These are phyloP conservation scores for Acronicta alni DNA, from an alignment of 2,888 invertebrate species.

Conservation along the genomic window DNA sequence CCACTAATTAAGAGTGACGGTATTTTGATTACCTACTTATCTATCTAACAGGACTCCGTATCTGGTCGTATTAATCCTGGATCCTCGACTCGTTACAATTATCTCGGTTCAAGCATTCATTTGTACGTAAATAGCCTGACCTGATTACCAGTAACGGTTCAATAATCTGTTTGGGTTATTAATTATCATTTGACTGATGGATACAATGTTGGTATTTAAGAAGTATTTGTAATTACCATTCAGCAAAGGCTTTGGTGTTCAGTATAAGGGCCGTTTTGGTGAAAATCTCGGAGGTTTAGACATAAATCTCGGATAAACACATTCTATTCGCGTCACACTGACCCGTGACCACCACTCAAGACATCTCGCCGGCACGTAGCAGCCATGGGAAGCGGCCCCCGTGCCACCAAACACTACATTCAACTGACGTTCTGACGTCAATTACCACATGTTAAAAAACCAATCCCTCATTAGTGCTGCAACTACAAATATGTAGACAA, in stretches of 20 bases:
- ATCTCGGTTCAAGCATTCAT: constrained; percentile 76
- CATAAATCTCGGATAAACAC: constrained; percentile 58
- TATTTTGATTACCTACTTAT: constrained; percentile 86
- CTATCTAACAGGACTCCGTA: constrained; percentile 74
- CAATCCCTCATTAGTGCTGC: constrained; percentile 68
- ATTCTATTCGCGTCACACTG: constrained; percentile 59
- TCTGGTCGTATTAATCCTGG: constrained; percentile 79
- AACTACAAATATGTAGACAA: constrained; percentile 65
- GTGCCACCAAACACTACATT: constrained; percentile 52
- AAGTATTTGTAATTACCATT: constrained; percentile 27
- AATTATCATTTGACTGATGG: constrained; percentile 53
- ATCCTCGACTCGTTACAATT: constrained; percentile 75
- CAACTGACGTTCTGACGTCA: constrained; percentile 64
- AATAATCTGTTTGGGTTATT: constrained; percentile 60
- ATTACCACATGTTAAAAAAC: constrained; percentile 62
- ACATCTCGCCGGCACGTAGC: constrained; percentile 22
- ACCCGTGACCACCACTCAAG: constrained; percentile 56
- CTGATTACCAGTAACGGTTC: constrained; percentile 65
- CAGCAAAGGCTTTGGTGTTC: constrained; percentile 11
- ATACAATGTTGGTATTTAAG: constrained; percentile 13
- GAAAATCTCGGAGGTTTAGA: constrained; percentile 44
- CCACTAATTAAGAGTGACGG: constrained; percentile 85
- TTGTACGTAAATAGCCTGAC: constrained; percentile 69
- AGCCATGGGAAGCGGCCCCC: constrained; percentile 49
- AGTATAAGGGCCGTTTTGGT: constrained; percentile 26